Base-by-base conservation (phyloP, 2,888 invertebrate species). In the Brenthis ino region DNA sequence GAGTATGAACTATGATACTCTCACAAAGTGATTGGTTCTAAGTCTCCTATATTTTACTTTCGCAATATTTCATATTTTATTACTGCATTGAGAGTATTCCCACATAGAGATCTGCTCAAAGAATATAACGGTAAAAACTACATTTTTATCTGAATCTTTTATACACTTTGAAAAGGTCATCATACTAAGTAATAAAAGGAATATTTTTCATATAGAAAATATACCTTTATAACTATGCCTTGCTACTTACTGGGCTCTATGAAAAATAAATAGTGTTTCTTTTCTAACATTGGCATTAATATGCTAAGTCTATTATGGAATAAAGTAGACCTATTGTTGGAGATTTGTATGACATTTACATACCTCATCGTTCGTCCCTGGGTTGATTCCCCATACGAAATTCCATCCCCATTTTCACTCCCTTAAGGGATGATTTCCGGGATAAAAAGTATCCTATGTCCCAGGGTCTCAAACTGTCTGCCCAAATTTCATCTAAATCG, bases 41-140 rank as follows among this genome's bases (percentile, higher is more conserved):
- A 6, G 47, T 33, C 50, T 14, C 4, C 3, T 16, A 6, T 6
- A 37, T 51, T 20, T 6, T 33, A 53, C 53, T 53, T 51, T 16
- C 14, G 20, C 53, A 53, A 53, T 63, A 51, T 53, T 14, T 63
- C 13, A 63, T 37, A 6, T 53, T 60, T 53, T 53, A 53, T 63
- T 33, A 53, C 61, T 63, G 16, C 13, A 37, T 63, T 37, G 33
- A n/a, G 50, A 53, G 51, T 51, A 33, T 63, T 63, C 51, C 16
- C 51, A 51, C 24, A n/a, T 24, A 2, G n/a, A n/a, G n/a, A 48
- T n/a, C 3, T 5, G 28, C 28, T 48, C 28, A 50, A 50, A 48
- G 28, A 11, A 13, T 24, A 60, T 28, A n/a, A 37, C 11, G 11
- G 16, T 20, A 6, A 8, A 37, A 33, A 37, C 3, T 3, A 57